A percentile compares a stretch with the other conserved stretches of the same genome.
phyloP scores from a whole-genome alignment of 2,113 vertebrate genomes.

The Galbula dea region DNA sequence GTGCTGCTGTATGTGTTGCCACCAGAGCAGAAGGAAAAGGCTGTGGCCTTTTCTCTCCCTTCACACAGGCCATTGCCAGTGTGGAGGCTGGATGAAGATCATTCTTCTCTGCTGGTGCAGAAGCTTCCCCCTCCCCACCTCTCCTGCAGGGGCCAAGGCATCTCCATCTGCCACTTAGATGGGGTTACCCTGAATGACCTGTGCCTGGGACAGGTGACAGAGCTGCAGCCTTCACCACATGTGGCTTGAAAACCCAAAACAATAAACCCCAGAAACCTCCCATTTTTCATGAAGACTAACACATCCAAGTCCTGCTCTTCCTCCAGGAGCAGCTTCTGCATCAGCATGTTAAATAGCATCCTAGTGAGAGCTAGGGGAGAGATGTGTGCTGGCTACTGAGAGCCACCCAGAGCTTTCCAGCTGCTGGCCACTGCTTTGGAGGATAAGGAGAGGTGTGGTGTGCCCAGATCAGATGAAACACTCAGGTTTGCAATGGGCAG shows the following conservation, averaged over 20 bases:
- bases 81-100: neutral
- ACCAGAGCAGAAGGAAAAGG: neutral
- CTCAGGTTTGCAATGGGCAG: constrained; percentile 43
- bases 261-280: neutral
- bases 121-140: neutral
- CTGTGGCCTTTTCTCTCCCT: neutral
- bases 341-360: neutral
- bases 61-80: neutral
- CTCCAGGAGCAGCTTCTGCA: neutral
- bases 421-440: constrained; percentile 21
- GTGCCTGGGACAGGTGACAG: neutral
- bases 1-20: neutral
- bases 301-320: neutral
- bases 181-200: neutral
- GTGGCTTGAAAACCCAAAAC: neutral
- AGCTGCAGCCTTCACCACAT: neutral
- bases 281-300: neutral
- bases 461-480: neutral
- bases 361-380: neutral
- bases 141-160: neutral
- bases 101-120: neutral
- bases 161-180: neutral
- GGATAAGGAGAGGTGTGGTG: neutral
- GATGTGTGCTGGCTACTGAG: neutral
- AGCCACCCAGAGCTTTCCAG: neutral